Evolutionary conservation across 2,113 vertebrate genomes (phyloP).

Genomic region (human): GRCh38 chrX:112689001-112689500

Average conservation of each 20-base stretch:
- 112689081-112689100: neutral
- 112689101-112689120: neutral
- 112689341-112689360: neutral
- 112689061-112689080: neutral
- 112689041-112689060: neutral
- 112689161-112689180: neutral
- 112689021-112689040: neutral
- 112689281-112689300: neutral
- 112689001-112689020: neutral
- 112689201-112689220: neutral
- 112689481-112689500: neutral
- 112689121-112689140: neutral
- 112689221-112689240: neutral
- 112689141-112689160: constrained; percentile 26
- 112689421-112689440: neutral
- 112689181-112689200: neutral
- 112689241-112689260: neutral
- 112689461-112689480: neutral
- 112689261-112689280: constrained; percentile 2
- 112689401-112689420: neutral
- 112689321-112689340: constrained; percentile 4
- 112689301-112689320: neutral
- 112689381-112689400: neutral
- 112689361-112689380: neutral
- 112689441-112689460: neutral